A percentile compares a stretch with the other conserved stretches of the same genome.
These are phyloP conservation scores for Lepetodrilus schrolli DNA, from an alignment of 2,888 invertebrate genomes.

Conservation along the genomic window DNA sequence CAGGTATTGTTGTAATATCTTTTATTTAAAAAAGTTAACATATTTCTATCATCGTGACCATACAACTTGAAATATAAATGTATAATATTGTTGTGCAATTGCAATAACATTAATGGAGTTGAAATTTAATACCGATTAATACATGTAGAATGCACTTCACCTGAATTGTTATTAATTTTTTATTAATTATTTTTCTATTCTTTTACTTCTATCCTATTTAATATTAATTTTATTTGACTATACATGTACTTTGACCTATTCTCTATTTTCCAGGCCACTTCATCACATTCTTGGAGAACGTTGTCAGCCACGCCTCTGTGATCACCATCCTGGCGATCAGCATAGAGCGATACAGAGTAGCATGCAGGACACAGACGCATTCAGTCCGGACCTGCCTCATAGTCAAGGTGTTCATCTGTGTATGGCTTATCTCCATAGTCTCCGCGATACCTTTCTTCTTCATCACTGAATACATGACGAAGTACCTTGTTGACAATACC, in stretches of 20 bases:
- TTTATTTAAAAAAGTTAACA: too few relatives aligned
- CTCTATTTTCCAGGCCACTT: conserved; percentile 84
- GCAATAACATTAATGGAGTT: too few relatives aligned
- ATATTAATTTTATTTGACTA: neutral
- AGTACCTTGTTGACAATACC: conserved; percentile 81
- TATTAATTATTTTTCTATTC: neutral
- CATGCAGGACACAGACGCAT: conserved; percentile 88
- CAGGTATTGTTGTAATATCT: too few relatives aligned
- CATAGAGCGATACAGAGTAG: conserved; percentile 91
- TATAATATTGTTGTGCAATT: too few relatives aligned
- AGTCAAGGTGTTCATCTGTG: conserved; percentile 65
- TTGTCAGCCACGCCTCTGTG: conserved; percentile 93
- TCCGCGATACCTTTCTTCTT: conserved; percentile 84
- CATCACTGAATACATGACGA: conserved; percentile 85
- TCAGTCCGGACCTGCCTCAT: conserved; percentile 73
- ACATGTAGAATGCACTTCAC: too few relatives aligned
- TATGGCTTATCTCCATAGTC: conserved; percentile 72
- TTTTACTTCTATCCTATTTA: neutral
- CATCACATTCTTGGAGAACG: conserved; percentile 92
- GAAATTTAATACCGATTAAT: too few relatives aligned
- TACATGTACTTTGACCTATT: conserved; percentile 5
- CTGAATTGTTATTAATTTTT: too few relatives aligned
- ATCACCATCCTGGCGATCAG: conserved; percentile 93
- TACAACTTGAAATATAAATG: too few relatives aligned
- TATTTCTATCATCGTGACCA: too few relatives aligned